Evolutionary conservation across 1,140 invertebrate species (phyloP), one percentile per base, ranked within the genome.

Genomic region (Drosophila insularis): DNA sequence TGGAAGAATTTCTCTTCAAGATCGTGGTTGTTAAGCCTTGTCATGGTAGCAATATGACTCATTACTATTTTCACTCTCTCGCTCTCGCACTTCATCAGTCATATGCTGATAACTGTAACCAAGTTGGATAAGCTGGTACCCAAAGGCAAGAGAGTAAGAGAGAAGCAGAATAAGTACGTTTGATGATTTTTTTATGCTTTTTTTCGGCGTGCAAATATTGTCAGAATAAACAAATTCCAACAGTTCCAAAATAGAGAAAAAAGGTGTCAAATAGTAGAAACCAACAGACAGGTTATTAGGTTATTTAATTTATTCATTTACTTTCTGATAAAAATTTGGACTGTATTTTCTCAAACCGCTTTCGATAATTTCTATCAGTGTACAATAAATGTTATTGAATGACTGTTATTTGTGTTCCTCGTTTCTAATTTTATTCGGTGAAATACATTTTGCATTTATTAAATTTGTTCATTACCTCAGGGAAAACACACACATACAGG

Each of bases 61-160:
- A 81, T 60, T 50, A 54, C 46, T 58, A 37, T 59, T 50, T 65
- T 58, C 40, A 32, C 50, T 58, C 32, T 50, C 27, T 27, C 27
- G 21, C 10, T 21, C 54, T 55, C 19, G 2, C 2, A 5, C 31
- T 32, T 35, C 54, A 56, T 56, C 40, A 39, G 11, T 27, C 21
- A 55, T 19, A 60, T n/a, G 31, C 68, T 73, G 81, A 86, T 85
- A 85, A 81, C 67, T 84, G 54, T 78, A 65, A 55, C 54, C 40
- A 62, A n/a, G 60, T 61, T 72, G 62, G 43, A 10, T 50, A 21
- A 27, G 27, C n/a, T 46, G 14, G 32, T 64, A 21, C 19, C 32
- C 40, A 35, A 60, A 13, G 27, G 13, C 17, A 14, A 40, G 40
- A 71, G 62, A 62, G 8, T 17, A 60, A 40, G 61, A 62, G 19